Base-by-base conservation (phyloP, 2,113 vertebrate species). In the Ceyx cyanopectus region DNA sequence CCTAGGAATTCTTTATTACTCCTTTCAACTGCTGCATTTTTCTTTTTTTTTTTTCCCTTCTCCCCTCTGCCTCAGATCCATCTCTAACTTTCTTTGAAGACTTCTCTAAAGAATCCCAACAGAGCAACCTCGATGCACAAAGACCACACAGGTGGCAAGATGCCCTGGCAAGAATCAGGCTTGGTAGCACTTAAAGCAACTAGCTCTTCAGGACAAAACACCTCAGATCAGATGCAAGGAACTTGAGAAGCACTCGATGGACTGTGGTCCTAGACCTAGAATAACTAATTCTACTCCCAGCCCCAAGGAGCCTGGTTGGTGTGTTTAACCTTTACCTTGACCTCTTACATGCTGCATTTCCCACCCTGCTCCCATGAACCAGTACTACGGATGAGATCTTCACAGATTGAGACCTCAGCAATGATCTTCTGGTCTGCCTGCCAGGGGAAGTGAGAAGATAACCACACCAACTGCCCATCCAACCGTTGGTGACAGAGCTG, bases 51-150 rank as follows among this genome's bases (percentile, higher is more conserved):
- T 10, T 43, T 34, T 43, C 19, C 10, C 46, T 46, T 23, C 22
- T 50, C n/a, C 2, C 4, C 6, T 34, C 40, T 74, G 7, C 30
- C 63, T 57, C 85, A 98, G 97, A 10, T 60, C 90, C n/a, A 18
- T 93, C 9, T 61, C 46, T 12, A 92, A 93, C n/a, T 76, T 50
- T 2, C 95, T 87, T 83, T 97, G 95, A 98, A 75, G n/a, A 29
- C 53, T 67, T 61, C 50, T 32, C 19, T 50, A 21, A 72, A 69
- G 63, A 50, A 73, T 41, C 60, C 50, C 50, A 29, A 7, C 53
- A 20, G 43, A 78, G 91, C 5, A 63, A 24, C 63, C 95, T 51
- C 62, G 40, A 50, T 65, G 87, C 76, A 12, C 1, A 68, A 93
- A 85, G 65, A 83, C 95, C 80, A 40, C 7, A 0, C 34, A 3